Conservation (phyloP, 2,113 vertebrate genomes). For the Castor canadensis region DNA sequence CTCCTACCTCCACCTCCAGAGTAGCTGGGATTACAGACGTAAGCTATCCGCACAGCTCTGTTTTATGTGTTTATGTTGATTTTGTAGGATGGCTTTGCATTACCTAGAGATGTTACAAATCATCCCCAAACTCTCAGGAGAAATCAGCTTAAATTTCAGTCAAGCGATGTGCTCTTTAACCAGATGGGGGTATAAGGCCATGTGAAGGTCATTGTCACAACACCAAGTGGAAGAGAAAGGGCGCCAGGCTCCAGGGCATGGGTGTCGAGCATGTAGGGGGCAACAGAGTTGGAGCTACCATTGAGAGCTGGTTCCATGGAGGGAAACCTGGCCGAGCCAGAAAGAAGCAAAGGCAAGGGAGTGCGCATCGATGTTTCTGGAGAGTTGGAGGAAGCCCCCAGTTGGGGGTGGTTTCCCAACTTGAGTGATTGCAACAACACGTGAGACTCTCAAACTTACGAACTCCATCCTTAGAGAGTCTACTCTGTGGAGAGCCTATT, state of each 20-base stretch:
- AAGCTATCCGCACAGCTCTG: too few species aligned
- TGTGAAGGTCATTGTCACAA: too few species aligned
- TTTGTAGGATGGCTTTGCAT: neutral
- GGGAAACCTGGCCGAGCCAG: neutral
- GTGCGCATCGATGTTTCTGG: neutral
- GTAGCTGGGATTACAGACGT: too few species aligned
- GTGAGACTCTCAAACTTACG: neutral
- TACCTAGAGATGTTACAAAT: neutral
- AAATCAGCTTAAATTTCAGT: neutral
- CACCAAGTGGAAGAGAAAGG: neutral
- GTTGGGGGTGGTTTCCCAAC: neutral
- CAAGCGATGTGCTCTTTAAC: neutral
- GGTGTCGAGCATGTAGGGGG: neutral
- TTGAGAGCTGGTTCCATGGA: neutral
- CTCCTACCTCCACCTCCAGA: too few species aligned
- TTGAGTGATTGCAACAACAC: neutral
- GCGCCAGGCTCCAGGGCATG: too few species aligned
- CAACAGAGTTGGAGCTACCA: neutral
- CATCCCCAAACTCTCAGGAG: neutral
- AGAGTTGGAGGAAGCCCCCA: neutral
- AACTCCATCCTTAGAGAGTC: neutral
- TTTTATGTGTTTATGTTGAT: neutral
- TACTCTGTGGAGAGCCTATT: too few species aligned
- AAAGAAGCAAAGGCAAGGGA: neutral
- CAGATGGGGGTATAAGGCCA: neutral